Base-by-base conservation (phyloP, 2,113 vertebrate genomes). In the Chaetodon trifascialis region DNA sequence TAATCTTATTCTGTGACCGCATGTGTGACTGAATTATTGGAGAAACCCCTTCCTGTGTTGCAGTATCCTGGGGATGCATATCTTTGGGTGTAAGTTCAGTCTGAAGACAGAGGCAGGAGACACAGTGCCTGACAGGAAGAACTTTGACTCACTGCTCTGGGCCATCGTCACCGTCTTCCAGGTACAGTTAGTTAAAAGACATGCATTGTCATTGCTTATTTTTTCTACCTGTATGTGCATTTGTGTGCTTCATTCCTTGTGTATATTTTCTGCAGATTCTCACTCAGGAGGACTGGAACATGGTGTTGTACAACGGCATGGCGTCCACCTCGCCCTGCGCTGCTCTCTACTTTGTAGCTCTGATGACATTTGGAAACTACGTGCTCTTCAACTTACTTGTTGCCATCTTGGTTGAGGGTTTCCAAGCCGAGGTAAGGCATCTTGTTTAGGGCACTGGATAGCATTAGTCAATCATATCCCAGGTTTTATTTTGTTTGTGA, bases 211-310 rank as follows among this genome's bases (percentile, higher is more conserved):
- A 21, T 23, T 15, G 4, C 11, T 36, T 72, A 42, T 59, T 56
- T 7, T 21, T 55, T 30, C 1, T 36, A 7, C 7, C 12, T 67
- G 34, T 63, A 34, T 42, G 7, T 36, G 25, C 9, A 34, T 69
- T 15, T 60, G 47, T 40, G 17, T 60, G 7, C 42, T 19, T 62
- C 30, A 30, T 3, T 30, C 30, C 30, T 81, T 14, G 36, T 70
- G 12, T 76, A 17, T 88, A 1, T 78, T 66, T 78, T 6, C 66
- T 83, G 7, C 81, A 99, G 98, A 99, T 99, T 86, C 95, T 99
- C 84, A 99, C 98, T 21, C 98, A 99, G 93, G 98, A 99, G 91
- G 98, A 99, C 94, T 99, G 98, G 98, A 99, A 99, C 25, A 97
- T 99, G 77, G 98, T 99, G 30, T 95, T 99, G 40, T 99, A 99